phyloP scores from a whole-genome alignment of 2,113 vertebrate species.

The Pseudolaguvia tuberculata region DNA sequence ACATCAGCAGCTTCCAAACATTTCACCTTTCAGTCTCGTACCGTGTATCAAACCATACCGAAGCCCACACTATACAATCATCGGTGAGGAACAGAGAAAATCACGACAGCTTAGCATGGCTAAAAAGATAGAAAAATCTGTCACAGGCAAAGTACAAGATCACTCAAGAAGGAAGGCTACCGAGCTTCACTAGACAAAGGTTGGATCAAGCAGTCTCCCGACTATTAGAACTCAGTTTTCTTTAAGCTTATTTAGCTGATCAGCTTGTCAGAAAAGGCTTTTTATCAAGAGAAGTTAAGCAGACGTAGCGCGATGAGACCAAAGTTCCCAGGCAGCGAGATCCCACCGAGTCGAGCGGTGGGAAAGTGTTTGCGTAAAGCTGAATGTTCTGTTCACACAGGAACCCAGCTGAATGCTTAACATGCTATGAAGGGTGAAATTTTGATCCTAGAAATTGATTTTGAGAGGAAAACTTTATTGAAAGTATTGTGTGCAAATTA shows the following conservation, averaged over 20 bases:
- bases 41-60: constrained; percentile 41
- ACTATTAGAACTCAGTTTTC: constrained; percentile 63
- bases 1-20: constrained; percentile 46
- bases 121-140: constrained; percentile 60
- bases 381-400: constrained; percentile 51
- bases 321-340: constrained; percentile 51
- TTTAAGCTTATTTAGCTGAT: constrained; percentile 63
- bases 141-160: constrained; percentile 56
- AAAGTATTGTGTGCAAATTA: not conserved
- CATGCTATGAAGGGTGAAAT: constrained; percentile 24
- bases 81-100: constrained; percentile 53
- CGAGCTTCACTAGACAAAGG: constrained; percentile 60
- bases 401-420: constrained; percentile 41
- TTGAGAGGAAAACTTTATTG: constrained; percentile 4
- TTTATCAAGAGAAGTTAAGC: constrained; percentile 54
- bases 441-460: not conserved
- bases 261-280: constrained; percentile 61
- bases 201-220: constrained; percentile 59
- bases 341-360: constrained; percentile 44
- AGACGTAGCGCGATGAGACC: constrained; percentile 42
- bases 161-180: constrained; percentile 57
- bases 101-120: constrained; percentile 60
- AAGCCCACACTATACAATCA: constrained; percentile 45
- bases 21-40: constrained; percentile 31
- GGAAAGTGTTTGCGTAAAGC: constrained; percentile 56